phyloP scores from a whole-genome alignment of 2,888 invertebrate species.

The Catocala fraxini region DNA sequence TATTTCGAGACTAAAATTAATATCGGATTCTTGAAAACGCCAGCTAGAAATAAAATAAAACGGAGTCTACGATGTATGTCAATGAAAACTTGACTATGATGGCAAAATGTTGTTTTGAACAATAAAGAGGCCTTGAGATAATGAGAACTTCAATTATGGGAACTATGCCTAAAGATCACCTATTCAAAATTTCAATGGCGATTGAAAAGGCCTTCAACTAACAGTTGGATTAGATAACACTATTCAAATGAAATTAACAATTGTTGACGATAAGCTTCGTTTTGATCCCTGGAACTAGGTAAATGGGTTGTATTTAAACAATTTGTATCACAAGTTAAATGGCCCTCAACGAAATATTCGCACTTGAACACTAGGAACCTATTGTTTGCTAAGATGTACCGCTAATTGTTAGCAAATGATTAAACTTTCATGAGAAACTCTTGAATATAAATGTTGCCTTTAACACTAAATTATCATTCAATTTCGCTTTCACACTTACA shows the following conservation, averaged over 20 bases:
- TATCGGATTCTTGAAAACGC: not conserved
- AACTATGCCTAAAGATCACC: conserved; percentile 28
- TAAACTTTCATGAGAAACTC: conserved; percentile 12
- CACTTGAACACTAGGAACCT: not conserved
- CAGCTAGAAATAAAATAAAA: conserved; percentile 13
- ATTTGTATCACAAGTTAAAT: too few relatives aligned
- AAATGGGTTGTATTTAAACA: not conserved
- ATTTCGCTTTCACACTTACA: not conserved
- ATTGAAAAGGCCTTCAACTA: conserved; percentile 28
- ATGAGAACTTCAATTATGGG: conserved; percentile 31
- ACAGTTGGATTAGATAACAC: conserved; percentile 16
- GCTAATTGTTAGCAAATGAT: conserved; percentile 12
- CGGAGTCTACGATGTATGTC: conserved; percentile 4
- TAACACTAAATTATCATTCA: not conserved
- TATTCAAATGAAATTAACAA: conserved; percentile 25
- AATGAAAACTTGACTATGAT: conserved; percentile 24
- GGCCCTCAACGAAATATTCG: too few relatives aligned
- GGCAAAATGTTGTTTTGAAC: conserved; percentile 29
- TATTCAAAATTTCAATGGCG: conserved; percentile 43
- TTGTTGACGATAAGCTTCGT: conserved; percentile 6
- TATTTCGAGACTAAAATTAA: conserved; percentile 16
- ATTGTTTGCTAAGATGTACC: not conserved
- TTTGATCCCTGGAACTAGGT: not conserved
- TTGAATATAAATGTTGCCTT: not conserved
- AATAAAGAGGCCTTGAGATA: conserved; percentile 40